Evolutionary conservation across 2,797 vertebrate species (phyloP).

Genomic region (Sebastes kiyomatsui): DNA sequence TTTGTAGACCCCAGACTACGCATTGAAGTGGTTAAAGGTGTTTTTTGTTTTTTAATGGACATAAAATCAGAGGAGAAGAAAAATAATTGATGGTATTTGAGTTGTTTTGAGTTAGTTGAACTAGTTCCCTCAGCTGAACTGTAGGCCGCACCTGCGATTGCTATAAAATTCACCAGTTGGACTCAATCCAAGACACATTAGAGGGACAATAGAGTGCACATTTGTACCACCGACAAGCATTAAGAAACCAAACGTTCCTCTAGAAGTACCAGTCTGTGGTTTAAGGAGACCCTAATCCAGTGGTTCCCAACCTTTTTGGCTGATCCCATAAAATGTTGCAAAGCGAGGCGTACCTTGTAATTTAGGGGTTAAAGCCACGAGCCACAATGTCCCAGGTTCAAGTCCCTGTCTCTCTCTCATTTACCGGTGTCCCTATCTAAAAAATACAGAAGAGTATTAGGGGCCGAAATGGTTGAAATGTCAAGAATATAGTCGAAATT

Average conservation of each 20-base stretch:
- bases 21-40: conserved; percentile 58
- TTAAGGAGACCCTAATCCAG: not conserved
- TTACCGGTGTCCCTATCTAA: not conserved
- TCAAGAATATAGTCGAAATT: not conserved
- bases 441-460: not conserved
- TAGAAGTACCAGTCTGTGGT: not conserved
- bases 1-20: conserved; percentile 47
- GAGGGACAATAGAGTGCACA: not conserved
- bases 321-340: not conserved
- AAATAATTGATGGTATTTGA: conserved; percentile 44
- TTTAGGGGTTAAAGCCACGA: not conserved
- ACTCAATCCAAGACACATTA: conserved; percentile 7
- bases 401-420: not conserved
- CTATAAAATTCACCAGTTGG: conserved; percentile 22
- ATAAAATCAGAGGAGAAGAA: conserved; percentile 39
- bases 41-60: conserved; percentile 42
- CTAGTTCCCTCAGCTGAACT: conserved; percentile 46
- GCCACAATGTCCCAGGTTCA: not conserved
- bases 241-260: not conserved
- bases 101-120: conserved; percentile 45
- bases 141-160: conserved; percentile 13
- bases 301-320: not conserved
- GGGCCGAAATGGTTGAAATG: not conserved
- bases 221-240: not conserved
- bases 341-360: not conserved